Evolutionary conservation across 64 coral and sea anemone genomes (phyloP).

Genomic region (Pachyseris speciosa): DNA sequence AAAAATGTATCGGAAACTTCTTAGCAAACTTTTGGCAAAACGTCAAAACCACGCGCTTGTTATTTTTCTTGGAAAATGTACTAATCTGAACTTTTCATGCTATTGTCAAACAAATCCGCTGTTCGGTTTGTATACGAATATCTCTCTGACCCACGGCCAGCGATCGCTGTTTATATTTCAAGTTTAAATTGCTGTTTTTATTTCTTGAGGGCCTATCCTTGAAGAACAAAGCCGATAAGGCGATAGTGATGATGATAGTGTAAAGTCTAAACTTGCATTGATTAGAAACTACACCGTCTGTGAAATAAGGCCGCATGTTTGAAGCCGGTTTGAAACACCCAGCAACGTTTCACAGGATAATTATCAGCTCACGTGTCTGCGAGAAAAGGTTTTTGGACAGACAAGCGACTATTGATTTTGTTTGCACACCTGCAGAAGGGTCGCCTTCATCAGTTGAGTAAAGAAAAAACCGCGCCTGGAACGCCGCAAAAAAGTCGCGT

Average conservation of each 20-base stretch:
- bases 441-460: neutral
- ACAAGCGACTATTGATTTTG: neutral
- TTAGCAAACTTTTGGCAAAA: neutral
- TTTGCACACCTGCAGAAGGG: constrained; percentile 30
- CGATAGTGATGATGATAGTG: neutral
- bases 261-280: neutral
- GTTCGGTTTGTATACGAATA: neutral
- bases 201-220: constrained; percentile 10
- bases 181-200: constrained; percentile 16
- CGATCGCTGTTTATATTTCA: neutral
- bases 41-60: neutral
- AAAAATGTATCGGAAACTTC: neutral
- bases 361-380: neutral
- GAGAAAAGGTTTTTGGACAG: neutral
- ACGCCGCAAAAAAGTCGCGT: neutral
- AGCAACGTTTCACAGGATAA: neutral
- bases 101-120: neutral
- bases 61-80: neutral
- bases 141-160: neutral
- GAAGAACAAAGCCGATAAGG: neutral
- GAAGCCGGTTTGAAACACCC: neutral
- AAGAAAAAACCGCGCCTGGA: neutral
- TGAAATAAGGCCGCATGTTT: neutral
- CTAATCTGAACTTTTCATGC: neutral
- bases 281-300: neutral